These are phyloP conservation scores for Nothobranchius kuhntae DNA, from an alignment of 2,113 vertebrate species.

Conservation along the genomic window DNA sequence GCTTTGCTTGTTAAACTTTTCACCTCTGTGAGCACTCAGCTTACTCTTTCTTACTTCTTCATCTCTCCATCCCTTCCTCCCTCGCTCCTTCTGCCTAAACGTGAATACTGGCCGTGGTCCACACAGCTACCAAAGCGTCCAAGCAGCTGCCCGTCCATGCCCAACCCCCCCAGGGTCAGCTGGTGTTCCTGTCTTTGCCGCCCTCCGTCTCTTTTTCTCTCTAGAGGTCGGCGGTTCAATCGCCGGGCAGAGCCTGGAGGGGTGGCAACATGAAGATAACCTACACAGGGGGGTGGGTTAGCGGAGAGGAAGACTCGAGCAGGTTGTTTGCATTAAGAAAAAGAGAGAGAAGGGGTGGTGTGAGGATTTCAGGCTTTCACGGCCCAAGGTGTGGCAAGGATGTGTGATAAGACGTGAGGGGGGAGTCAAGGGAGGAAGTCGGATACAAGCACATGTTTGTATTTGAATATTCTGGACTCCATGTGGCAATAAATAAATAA, in stretches of 20 bases:
- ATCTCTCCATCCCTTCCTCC: conserved; percentile 52
- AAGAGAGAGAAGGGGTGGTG: neutral
- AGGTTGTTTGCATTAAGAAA: conserved; percentile 19
- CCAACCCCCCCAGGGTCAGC: conserved; percentile 41
- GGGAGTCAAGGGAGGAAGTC: neutral
- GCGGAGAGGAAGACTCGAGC: conserved; percentile 4
- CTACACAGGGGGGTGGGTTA: conserved; percentile 40
- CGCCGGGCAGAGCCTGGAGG: conserved; percentile 63
- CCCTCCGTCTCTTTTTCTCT: conserved; percentile 14
- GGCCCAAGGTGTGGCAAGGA: neutral
- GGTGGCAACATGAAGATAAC: conserved; percentile 75
- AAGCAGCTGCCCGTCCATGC: conserved; percentile 64
- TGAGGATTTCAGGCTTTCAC: neutral
- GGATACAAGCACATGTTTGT: neutral
- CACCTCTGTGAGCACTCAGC: conserved; percentile 86
- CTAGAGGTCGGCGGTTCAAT: conserved; percentile 75
- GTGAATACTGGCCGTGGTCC: conserved; percentile 64
- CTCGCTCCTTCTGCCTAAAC: conserved; percentile 67
- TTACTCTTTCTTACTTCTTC: conserved; percentile 14
- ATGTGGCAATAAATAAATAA: neutral
- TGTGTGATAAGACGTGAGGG: neutral
- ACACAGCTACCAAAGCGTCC: conserved; percentile 55
- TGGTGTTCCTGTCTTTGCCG: conserved; percentile 30
- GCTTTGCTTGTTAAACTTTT: conserved; percentile 99
- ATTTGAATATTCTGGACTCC: neutral